phyloP scores from a whole-genome alignment of 2,888 invertebrate genomes.

The Thera obeliscata region DNA sequence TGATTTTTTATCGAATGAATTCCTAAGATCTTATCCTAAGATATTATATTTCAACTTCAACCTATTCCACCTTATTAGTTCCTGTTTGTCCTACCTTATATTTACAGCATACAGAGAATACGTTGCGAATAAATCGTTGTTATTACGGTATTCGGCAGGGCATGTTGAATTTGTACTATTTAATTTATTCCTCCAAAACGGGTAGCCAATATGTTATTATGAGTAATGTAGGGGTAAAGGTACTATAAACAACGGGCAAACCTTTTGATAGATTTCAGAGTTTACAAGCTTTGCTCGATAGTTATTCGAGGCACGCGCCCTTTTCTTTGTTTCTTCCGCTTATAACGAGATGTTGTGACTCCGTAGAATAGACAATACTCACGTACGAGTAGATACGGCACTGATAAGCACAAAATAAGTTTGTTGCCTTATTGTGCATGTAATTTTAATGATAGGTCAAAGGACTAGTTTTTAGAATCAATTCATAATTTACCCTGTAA shows the following conservation, averaged over 20 bases:
- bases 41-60: too few relatives aligned
- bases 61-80: too few relatives aligned
- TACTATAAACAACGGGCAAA: slow-evolving; percentile 45
- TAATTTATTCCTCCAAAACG: slow-evolving; percentile 28
- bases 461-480: too few relatives aligned
- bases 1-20: too few relatives aligned
- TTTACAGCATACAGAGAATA: slow-evolving; percentile 1
- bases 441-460: too few relatives aligned
- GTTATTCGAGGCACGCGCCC: slow-evolving; percentile 72
- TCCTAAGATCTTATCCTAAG: too few relatives aligned
- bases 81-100: too few relatives aligned
- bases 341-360: slow-evolving; percentile 84
- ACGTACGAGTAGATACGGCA: slow-evolving; percentile 13
- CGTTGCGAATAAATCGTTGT: slow-evolving; percentile 20
- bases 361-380: slow-evolving; percentile 29
- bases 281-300: slow-evolving; percentile 43
- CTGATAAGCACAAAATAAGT: neutral
- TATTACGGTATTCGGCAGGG: slow-evolving; percentile 14
- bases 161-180: slow-evolving; percentile 25
- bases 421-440: too few relatives aligned
- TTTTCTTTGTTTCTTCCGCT: slow-evolving; percentile 78
- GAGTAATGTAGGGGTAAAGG: slow-evolving; percentile 40
- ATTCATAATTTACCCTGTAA: too few relatives aligned
- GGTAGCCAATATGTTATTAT: slow-evolving; percentile 27
- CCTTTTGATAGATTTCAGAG: slow-evolving; percentile 55